phyloP scores from a whole-genome alignment of 2,888 invertebrate species.

The Euphydryas editha region DNA sequence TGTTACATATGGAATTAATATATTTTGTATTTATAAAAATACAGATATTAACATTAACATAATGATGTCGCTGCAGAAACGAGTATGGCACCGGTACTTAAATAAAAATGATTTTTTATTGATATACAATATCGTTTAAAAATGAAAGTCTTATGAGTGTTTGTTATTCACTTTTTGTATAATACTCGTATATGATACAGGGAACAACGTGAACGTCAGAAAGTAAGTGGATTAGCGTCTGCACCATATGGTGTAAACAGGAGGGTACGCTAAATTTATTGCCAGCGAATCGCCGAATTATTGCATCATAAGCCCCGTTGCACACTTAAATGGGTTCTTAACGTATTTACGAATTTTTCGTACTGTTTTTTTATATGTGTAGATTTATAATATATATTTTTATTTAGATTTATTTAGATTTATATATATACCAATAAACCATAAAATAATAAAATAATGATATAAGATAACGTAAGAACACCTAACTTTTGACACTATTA shows the following conservation, averaged over 20 bases:
- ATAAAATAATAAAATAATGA: too few species aligned
- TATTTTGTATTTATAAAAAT: too few species aligned
- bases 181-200: conserved; percentile 1
- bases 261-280: conserved; percentile 65
- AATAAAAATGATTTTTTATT: too few species aligned
- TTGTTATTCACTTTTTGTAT: background rate
- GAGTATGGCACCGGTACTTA: too few species aligned
- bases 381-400: background rate
- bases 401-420: too few species aligned
- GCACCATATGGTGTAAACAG: conserved; percentile 67
- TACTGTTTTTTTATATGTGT: background rate
- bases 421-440: too few species aligned
- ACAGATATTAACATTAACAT: too few species aligned
- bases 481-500: background rate
- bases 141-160: background rate
- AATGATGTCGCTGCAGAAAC: too few species aligned
- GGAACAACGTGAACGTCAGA: conserved; percentile 24
- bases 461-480: too few species aligned
- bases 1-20: too few species aligned
- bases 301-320: conserved; percentile 66
- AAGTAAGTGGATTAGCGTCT: conserved; percentile 57
- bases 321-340: conserved; percentile 61
- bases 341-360: conserved; percentile 37
- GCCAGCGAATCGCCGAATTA: conserved; percentile 62
- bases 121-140: too few species aligned